Evolutionary conservation across 2,113 vertebrate species (phyloP).

Genomic region (Eulacestoma nigropectus): DNA sequence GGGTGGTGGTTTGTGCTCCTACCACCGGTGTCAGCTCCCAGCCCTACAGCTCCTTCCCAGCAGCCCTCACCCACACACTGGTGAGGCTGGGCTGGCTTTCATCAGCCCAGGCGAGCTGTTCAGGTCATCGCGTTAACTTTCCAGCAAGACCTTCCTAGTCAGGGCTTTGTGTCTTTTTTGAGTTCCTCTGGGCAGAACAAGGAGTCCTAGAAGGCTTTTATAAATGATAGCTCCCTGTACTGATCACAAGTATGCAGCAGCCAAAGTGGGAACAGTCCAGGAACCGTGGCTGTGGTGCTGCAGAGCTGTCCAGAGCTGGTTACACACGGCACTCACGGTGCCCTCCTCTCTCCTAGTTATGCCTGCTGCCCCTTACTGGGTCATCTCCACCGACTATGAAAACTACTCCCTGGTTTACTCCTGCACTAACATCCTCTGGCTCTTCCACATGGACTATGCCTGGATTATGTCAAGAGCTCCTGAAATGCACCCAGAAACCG

Average conservation of each 20-base stretch:
- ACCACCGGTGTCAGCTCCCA: background rate
- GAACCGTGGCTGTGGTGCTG: background rate
- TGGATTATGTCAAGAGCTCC: slow-evolving; percentile 85
- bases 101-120: background rate
- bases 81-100: background rate
- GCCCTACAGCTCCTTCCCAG: background rate
- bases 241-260: background rate
- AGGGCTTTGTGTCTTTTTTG: background rate
- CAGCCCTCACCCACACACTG: background rate
- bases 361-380: slow-evolving; percentile 86
- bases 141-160: background rate
- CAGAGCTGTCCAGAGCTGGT: background rate
- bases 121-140: background rate
- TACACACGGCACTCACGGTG: background rate
- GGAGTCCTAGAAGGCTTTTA: background rate
- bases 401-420: slow-evolving; percentile 86
- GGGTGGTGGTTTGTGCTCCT: background rate
- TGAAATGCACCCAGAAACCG: slow-evolving; percentile 74
- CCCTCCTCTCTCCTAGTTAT: slow-evolving; percentile 71
- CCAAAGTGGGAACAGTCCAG: background rate
- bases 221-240: background rate
- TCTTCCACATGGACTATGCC: slow-evolving; percentile 85
- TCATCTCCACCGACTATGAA: slow-evolving; percentile 87
- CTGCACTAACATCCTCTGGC: slow-evolving; percentile 82
- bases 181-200: background rate